These are phyloP conservation scores for Trigoniulus corallinus DNA, from an alignment of 1,140 invertebrate genomes.

Conservation along the genomic window DNA sequence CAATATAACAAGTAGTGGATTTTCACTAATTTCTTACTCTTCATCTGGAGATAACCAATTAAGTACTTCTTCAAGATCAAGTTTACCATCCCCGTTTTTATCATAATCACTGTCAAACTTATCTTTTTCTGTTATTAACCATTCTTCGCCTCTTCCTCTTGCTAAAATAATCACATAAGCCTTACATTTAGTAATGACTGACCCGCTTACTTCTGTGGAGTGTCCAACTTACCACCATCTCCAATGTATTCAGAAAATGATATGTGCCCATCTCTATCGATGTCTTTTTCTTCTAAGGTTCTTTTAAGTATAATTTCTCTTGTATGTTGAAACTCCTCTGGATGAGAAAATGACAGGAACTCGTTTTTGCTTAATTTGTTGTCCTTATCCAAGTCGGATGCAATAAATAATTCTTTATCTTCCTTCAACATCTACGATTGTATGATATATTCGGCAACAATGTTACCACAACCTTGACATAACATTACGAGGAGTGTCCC, in stretches of 20 bases:
- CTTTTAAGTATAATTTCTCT: constrained; percentile 62
- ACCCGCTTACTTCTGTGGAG: no score
- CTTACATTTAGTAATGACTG: neutral
- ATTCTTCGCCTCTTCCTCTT: constrained; percentile 55
- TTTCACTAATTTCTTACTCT: constrained; percentile 33
- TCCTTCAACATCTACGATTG: constrained; percentile 34
- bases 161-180: constrained; percentile 10
- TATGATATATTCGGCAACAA: constrained; percentile 4
- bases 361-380: constrained; percentile 56
- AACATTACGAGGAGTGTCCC: neutral
- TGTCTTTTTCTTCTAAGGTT: constrained; percentile 69
- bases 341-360: constrained; percentile 78
- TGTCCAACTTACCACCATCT: constrained; percentile 39
- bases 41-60: constrained; percentile 75
- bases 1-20: neutral
- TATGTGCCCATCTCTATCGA: constrained; percentile 60
- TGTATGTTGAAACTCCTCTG: constrained; percentile 85
- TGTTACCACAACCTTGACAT: neutral
- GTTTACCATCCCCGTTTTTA: constrained; percentile 61
- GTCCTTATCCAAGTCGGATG: constrained; percentile 73
- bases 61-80: constrained; percentile 62
- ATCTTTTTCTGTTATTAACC: constrained; percentile 66
- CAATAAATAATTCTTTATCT: constrained; percentile 69
- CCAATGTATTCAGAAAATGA: constrained; percentile 70
- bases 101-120: constrained; percentile 83